Percentiles rank a stretch among this genome's conserved stretches.
Evolutionary conservation across 2,888 invertebrate species (phyloP).

Genomic region (Callyntrura sp.): DNA sequence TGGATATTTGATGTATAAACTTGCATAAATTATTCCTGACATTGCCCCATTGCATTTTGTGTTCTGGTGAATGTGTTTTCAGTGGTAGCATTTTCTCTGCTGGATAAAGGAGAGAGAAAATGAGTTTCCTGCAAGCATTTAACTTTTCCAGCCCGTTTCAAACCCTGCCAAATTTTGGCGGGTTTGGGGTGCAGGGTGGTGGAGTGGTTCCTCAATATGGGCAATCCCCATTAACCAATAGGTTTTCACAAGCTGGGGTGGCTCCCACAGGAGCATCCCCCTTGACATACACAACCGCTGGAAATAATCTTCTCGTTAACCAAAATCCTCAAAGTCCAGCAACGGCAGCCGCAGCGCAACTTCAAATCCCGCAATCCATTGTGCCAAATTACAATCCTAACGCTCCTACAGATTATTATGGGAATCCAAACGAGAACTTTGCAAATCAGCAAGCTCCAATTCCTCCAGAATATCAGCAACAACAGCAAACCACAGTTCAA

Average conservation of each 20-base stretch:
- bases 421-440: constrained; percentile 80
- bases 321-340: constrained; percentile 65
- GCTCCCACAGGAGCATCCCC: neutral
- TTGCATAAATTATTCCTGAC: neutral
- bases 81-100: constrained; percentile 59
- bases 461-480: constrained; percentile 73
- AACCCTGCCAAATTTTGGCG: constrained; percentile 70
- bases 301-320: constrained; percentile 58
- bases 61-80: constrained; percentile 48
- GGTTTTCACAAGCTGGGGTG: constrained; percentile 40
- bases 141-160: constrained; percentile 80
- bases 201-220: constrained; percentile 39
- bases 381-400: constrained; percentile 79
- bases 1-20: constrained; percentile 34
- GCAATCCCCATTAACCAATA: constrained; percentile 21
- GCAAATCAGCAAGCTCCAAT: constrained; percentile 61
- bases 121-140: constrained; percentile 83
- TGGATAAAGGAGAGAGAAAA: constrained; percentile 66
- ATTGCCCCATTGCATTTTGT: constrained; percentile 17
- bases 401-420: constrained; percentile 80
- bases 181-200: constrained; percentile 37
- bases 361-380: constrained; percentile 79
- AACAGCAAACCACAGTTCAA: constrained; percentile 57
- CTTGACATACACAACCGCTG: constrained; percentile 53
- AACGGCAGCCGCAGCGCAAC: constrained; percentile 63